Evolutionary conservation across 2,888 invertebrate genomes (phyloP).

Genomic region (Adelphocoris suturalis): DNA sequence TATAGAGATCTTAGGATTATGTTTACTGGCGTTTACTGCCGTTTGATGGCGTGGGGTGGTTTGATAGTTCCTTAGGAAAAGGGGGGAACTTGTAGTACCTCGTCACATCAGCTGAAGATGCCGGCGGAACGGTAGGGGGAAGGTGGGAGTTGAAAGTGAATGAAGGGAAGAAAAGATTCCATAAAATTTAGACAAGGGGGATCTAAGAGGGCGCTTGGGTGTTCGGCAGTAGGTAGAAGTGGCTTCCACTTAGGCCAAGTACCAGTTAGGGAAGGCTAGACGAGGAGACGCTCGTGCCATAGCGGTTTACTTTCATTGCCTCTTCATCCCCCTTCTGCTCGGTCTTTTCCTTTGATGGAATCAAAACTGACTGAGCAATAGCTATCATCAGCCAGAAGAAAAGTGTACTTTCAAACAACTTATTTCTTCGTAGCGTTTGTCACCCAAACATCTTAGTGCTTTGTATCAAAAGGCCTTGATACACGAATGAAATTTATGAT

Average conservation of each 20-base stretch:
- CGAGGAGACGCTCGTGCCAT: constrained; percentile 65
- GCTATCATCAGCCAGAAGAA: neutral
- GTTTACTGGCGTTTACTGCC: constrained; percentile 36
- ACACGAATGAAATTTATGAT: too few relatives aligned
- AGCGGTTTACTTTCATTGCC: constrained; percentile 68
- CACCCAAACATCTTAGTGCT: too few relatives aligned
- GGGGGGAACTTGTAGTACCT: constrained; percentile 18
- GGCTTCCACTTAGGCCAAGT: constrained; percentile 68
- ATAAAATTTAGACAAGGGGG: constrained; percentile 67
- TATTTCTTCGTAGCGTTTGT: too few relatives aligned
- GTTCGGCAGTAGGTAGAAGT: constrained; percentile 58
- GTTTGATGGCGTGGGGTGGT: neutral
- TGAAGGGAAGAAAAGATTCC: constrained; percentile 57
- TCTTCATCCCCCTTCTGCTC: constrained; percentile 51
- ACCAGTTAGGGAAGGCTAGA: constrained; percentile 67
- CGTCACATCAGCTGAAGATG: constrained; percentile 36
- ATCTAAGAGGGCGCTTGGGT: constrained; percentile 6
- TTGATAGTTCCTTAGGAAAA: neutral
- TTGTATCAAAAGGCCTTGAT: too few relatives aligned
- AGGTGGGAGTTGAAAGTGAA: constrained; percentile 44
- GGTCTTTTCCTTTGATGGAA: neutral
- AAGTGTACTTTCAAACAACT: neutral
- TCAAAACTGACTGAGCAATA: constrained; percentile 36
- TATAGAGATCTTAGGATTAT: constrained; percentile 33
- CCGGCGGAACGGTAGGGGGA: neutral